phyloP scores from a whole-genome alignment of 2,113 vertebrate genomes.

The Carassius gibelio region DNA sequence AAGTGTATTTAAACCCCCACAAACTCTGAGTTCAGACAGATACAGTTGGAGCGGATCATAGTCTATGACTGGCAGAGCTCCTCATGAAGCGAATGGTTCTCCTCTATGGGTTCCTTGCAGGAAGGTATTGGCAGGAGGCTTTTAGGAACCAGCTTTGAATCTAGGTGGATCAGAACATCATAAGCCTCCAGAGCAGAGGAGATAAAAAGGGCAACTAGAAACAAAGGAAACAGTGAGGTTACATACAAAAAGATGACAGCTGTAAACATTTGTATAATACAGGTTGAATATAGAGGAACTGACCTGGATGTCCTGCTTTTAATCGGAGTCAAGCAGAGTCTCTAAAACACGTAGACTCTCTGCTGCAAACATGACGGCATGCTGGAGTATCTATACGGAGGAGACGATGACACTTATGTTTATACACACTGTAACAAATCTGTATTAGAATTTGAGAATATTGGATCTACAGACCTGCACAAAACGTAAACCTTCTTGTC shows the following conservation, averaged over 20 bases:
- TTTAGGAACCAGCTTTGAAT: conserved; percentile 85
- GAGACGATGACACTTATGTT: background rate
- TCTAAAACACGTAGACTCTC: conserved; percentile 85
- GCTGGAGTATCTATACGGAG: conserved; percentile 84
- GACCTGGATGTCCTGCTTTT: conserved; percentile 85
- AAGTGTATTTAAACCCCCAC: conserved; percentile 51
- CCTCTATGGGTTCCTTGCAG: conserved; percentile 73
- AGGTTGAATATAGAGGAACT: conserved; percentile 44
- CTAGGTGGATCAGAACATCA: conserved; percentile 88
- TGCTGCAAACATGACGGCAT: conserved; percentile 79
- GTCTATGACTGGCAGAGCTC: conserved; percentile 84
- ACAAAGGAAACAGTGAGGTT: background rate
- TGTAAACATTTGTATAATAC: background rate
- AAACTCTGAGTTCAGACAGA: conserved; percentile 87
- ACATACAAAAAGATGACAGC: background rate
- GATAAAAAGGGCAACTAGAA: conserved; percentile 87
- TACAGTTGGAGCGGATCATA: conserved; percentile 88
- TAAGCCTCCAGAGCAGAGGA: conserved; percentile 83
- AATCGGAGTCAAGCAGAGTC: conserved; percentile 79
- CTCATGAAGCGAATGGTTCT: conserved; percentile 44
- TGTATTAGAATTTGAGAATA: background rate
- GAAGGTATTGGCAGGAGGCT: conserved; percentile 74
- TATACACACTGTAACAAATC: background rate
- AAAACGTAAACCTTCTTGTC: conserved; percentile 84
- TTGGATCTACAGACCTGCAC: conserved; percentile 78